Evolutionary conservation across 2,113 vertebrate genomes (phyloP).

Genomic region (Coreoperca whiteheadi): DNA sequence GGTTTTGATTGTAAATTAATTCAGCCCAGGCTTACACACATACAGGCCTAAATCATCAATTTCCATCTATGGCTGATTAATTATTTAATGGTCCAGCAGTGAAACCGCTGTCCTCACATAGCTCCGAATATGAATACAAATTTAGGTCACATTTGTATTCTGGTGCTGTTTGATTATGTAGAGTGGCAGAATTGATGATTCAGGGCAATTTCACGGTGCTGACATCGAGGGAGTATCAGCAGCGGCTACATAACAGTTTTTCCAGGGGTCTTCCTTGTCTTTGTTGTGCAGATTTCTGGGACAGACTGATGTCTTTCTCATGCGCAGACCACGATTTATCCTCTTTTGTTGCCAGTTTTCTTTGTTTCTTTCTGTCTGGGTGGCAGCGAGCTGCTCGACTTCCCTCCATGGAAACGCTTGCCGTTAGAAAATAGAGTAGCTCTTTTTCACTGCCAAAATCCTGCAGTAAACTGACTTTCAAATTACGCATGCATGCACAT

Average conservation of each 20-base stretch:
- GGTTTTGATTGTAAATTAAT: slow-evolving; percentile 50
- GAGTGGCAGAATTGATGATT: slow-evolving; percentile 44
- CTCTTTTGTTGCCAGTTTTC: slow-evolving; percentile 52
- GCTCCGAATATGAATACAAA: slow-evolving; percentile 55
- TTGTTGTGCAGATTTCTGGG: slow-evolving; percentile 60
- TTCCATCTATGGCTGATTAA: slow-evolving; percentile 59
- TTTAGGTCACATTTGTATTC: slow-evolving; percentile 72
- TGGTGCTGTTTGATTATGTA: slow-evolving; percentile 50
- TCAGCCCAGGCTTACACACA: slow-evolving; percentile 21
- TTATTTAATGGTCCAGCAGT: slow-evolving; percentile 63
- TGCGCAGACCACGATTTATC: slow-evolving; percentile 44
- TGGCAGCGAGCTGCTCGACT: slow-evolving; percentile 45
- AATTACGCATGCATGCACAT: slow-evolving; percentile 16
- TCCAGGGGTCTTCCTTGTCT: slow-evolving; percentile 23
- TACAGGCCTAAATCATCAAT: slow-evolving; percentile 47
- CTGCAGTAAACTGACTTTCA: slow-evolving; percentile 29
- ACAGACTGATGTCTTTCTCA: slow-evolving; percentile 50
- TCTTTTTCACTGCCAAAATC: slow-evolving; percentile 36
- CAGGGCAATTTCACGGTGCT: slow-evolving; percentile 39
- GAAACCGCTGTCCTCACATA: slow-evolving; percentile 35
- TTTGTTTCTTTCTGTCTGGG: slow-evolving; percentile 47
- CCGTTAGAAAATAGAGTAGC: slow-evolving; percentile 49
- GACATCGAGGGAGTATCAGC: slow-evolving; percentile 37
- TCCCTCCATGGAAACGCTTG: slow-evolving; percentile 42
- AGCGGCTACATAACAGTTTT: slow-evolving; percentile 1